Conservation (phyloP, 2,797 vertebrate species). For the Furcifer pardalis region DNA sequence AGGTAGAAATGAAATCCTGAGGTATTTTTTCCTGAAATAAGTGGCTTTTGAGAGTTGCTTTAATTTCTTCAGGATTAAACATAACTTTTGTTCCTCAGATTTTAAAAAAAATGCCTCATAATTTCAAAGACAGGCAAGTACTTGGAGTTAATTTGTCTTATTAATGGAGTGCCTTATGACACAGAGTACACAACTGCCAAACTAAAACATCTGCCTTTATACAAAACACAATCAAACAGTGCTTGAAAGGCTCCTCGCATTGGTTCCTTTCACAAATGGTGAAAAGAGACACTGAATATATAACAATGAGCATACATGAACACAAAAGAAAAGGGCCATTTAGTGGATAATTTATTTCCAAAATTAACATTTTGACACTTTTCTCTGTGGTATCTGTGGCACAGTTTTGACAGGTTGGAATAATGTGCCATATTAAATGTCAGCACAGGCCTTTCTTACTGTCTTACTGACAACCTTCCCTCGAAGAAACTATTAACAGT, state of each 20-base stretch:
- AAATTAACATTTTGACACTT: constrained; percentile 36
- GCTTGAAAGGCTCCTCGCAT: no score
- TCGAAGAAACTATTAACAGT: neutral
- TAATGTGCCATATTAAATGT: neutral
- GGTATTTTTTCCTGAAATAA: neutral
- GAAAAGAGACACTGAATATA: no score
- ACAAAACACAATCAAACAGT: no score
- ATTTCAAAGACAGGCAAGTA: constrained; percentile 16
- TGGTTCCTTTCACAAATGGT: no score
- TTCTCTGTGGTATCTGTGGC: neutral
- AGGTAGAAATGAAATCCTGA: neutral
- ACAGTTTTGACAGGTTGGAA: constrained; percentile 8
- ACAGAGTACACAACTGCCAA: neutral
- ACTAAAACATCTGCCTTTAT: no score
- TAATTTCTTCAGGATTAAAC: constrained; percentile 9
- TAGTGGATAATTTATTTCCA: constrained; percentile 23
- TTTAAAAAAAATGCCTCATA: constrained; percentile 28
- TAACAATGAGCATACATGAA: no score
- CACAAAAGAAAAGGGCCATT: neutral
- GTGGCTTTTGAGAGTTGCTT: constrained; percentile 18
- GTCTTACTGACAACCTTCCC: neutral
- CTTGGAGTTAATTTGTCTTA: constrained; percentile 33
- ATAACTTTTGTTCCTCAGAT: constrained; percentile 11
- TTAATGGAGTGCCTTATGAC: constrained; percentile 30
- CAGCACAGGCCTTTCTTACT: constrained; percentile 23